These are phyloP conservation scores for Callyntrura guangdongensis DNA, from an alignment of 2,888 invertebrate genomes.

Conservation along the genomic window DNA sequence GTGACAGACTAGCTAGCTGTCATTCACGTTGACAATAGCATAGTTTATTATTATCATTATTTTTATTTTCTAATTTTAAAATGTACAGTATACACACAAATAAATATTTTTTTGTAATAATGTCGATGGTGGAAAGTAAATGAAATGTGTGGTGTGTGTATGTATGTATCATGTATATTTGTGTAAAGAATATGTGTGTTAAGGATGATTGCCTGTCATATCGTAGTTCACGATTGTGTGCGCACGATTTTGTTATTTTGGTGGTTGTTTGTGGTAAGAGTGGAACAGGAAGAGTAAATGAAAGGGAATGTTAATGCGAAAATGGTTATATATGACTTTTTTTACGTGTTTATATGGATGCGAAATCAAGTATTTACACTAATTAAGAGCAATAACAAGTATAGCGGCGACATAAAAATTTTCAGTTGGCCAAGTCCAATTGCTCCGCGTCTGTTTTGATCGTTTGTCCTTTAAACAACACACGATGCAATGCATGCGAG, in stretches of 20 bases:
- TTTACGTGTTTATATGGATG: neutral
- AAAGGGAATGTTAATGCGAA: neutral
- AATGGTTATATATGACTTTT: neutral
- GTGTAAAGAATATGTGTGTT: neutral
- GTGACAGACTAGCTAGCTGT: constrained; percentile 66
- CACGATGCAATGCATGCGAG: neutral
- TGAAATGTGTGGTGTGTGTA: neutral
- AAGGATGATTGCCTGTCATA: constrained; percentile 38
- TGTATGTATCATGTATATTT: neutral
- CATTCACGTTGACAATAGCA: constrained; percentile 58
- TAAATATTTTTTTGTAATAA: constrained; percentile 10
- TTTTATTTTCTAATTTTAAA: constrained; percentile 27
- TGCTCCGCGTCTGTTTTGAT: neutral
- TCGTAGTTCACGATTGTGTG: neutral
- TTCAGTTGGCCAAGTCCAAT: neutral
- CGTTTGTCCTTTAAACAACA: neutral
- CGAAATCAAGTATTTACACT: constrained; percentile 12
- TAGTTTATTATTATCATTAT: constrained; percentile 38
- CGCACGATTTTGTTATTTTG: constrained; percentile 22
- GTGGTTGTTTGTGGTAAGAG: constrained; percentile 32
- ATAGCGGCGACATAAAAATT: neutral
- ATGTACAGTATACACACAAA: constrained; percentile 5
- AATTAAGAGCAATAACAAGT: constrained; percentile 15
- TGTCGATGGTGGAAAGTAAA: constrained; percentile 16
- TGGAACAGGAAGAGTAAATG: constrained; percentile 56